Percentiles rank a stretch among this genome's conserved stretches.
These are phyloP conservation scores for Mesoclemmys tuberculata DNA, from an alignment of 2,113 vertebrate genomes.

Conservation along the genomic window DNA sequence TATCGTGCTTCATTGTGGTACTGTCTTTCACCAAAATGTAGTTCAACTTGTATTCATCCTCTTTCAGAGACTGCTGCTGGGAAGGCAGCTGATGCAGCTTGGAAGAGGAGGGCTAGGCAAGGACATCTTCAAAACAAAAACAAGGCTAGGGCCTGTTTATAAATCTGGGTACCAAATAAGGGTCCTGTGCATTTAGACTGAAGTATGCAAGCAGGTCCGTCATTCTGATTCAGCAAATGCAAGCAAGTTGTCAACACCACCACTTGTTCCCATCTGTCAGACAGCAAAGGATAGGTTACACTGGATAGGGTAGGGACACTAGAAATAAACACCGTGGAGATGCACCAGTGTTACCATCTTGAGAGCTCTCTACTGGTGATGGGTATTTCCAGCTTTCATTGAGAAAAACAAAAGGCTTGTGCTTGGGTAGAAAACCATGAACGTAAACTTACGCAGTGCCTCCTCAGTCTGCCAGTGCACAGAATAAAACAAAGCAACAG, in stretches of 20 bases:
- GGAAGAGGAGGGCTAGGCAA: background rate
- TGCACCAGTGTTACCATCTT: background rate
- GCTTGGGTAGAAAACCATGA: background rate
- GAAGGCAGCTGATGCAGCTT: background rate
- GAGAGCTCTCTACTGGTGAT: background rate
- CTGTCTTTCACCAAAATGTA: background rate
- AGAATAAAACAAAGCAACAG: background rate
- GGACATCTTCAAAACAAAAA: background rate
- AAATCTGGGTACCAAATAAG: background rate
- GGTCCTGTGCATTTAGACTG: background rate
- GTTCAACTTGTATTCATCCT: background rate
- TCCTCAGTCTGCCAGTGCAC: background rate
- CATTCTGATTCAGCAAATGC: background rate
- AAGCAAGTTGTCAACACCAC: background rate
- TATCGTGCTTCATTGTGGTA: background rate
- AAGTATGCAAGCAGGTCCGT: background rate
- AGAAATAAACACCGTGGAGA: background rate
- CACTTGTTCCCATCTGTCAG: constrained; percentile 44
- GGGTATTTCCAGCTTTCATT: background rate
- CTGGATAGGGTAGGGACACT: background rate
- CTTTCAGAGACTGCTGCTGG: background rate
- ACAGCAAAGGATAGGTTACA: background rate
- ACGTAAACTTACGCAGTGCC: background rate
- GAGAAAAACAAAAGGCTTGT: too few species aligned
- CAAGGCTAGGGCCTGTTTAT: background rate